Percentiles rank a stretch among this genome's conserved stretches.
Evolutionary conservation across 2,797 vertebrate genomes (phyloP).

Genomic region (Diglossa cyanea): DNA sequence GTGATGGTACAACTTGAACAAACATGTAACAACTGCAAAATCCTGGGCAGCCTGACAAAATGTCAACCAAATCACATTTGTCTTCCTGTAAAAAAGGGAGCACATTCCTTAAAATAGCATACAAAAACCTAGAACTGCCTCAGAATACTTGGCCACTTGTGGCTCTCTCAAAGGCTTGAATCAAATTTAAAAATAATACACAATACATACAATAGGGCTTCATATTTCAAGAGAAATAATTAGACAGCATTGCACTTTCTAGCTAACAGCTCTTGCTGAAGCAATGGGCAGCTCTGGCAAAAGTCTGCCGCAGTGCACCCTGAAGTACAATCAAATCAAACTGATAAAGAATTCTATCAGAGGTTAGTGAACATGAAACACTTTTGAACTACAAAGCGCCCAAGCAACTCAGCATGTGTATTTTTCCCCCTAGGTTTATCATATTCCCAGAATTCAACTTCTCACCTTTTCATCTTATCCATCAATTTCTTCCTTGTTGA

Average conservation of each 20-base stretch:
- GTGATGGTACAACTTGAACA: neutral
- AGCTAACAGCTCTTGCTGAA: slow-evolving; percentile 14
- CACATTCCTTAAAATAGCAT: neutral
- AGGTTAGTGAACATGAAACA: slow-evolving; percentile 46
- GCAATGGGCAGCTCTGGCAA: slow-evolving; percentile 33
- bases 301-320: slow-evolving; percentile 36
- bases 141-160: neutral
- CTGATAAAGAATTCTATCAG: slow-evolving; percentile 57
- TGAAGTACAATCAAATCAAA: slow-evolving; percentile 45
- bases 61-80: neutral
- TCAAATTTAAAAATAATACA: slow-evolving; percentile 18
- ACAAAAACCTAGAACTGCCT: neutral
- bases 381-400: slow-evolving; percentile 47
- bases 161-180: neutral
- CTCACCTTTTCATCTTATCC: slow-evolving; percentile 45
- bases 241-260: neutral
- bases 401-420: slow-evolving; percentile 45
- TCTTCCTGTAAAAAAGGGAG: neutral
- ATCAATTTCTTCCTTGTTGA: slow-evolving; percentile 41
- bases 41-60: neutral
- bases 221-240: slow-evolving; percentile 51
- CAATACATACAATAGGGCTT: neutral
- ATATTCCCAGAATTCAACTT: slow-evolving; percentile 30
- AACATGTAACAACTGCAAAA: neutral
- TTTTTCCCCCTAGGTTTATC: neutral